Evolutionary conservation across 2,888 invertebrate genomes (phyloP), one percentile per base, ranked within the genome.

Genomic region (Watsonalla cultraria): DNA sequence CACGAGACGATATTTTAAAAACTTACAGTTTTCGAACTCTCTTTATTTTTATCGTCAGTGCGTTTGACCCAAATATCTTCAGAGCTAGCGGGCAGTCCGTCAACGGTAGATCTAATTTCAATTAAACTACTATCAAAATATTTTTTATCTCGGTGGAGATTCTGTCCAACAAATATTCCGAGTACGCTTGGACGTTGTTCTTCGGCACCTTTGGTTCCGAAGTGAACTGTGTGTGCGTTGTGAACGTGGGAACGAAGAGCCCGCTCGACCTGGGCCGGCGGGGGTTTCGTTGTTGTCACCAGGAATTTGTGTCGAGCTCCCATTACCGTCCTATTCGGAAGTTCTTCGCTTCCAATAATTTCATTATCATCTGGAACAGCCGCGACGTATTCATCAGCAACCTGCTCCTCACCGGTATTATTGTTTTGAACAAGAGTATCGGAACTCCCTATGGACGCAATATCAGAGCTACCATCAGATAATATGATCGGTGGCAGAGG

Each of bases 61-160:
- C 95, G 86, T 69, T 93, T 93, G 37, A 95, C 91, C 95, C 95
- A 95, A 66, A 95, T 92, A 65, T 95, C 95, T 72, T 95, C 95
- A 0, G 80, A 79, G 67, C 93, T 93, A 47, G 94, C 59, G 0
- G 93, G 92, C 46, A 92, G 86, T 64, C 92, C 94, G 59, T 93
- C 93, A n/a, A 94, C 94, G 54, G 92, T 92, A 65, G 94, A 94
- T 76, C 95, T 95, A 84, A 96, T 95, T 84, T 95, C 96, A 68
- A 96, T 94, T 64, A 96, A 89, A 61, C 95, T 95, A 65, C 94
- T 94, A 84, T 96, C 96, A 76, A 96, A 96, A 90, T 95, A 96
- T 62, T 94, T 92, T 74, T 94, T 94, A 82, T 96, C 96, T 60
- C 94, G 91, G 82, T 96, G 96, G 71, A 89, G 87, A 82, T 85